Evolutionary conservation across 2,888 invertebrate genomes (phyloP), one percentile per base, ranked within the genome.

Genomic region (Caenorhabditis zanzibari): DNA sequence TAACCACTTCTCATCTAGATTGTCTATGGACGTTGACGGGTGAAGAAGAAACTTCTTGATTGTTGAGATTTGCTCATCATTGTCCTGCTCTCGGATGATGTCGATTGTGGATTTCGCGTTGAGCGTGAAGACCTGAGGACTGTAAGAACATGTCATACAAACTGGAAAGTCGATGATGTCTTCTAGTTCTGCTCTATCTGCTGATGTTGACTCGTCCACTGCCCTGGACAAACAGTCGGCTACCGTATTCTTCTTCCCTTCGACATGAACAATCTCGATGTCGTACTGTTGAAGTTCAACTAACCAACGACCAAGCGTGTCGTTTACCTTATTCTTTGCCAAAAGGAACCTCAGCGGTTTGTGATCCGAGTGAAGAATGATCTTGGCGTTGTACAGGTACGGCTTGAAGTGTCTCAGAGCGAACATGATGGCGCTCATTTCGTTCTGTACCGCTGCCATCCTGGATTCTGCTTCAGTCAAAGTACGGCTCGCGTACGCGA

Each of bases 271-370:
- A 3, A 93, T 90, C 0, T 88, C 84, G 2, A 93, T 68, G 52
- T 93, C 90, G 79, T 90, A 93, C 1, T 88, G 80, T 77, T 93
- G 93, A 0, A 94, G 76, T 19, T 90, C 85, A 16, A 94, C 64
- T 0, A 93, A 92, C 94, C 93, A 94, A 54, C 94, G 79, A 0
- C 92, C 93, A 0, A 94, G 80, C 38, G 93, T 76, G 14, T 93
- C 93, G 92, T 9, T 93, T 90, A 80, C 93, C 93, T 6, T 93
- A 52, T 0, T 89, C 86, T 81, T 93, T 7, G 24, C 24, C 10
- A 84, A 19, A 9, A 86, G 35, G 16, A 44, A 56, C 38, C 24
- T 28, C 26, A 84, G 66, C 1, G 86, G 82, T 12, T 44, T 64
- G 47, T 86, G 86, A 52, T 86, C 82, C 4, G 63, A 61, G n/a